A percentile compares a stretch with the other conserved stretches of the same genome.
Evolutionary conservation across 1,140 invertebrate genomes (phyloP).

Genomic region (Akabosia matsudoensis): DNA sequence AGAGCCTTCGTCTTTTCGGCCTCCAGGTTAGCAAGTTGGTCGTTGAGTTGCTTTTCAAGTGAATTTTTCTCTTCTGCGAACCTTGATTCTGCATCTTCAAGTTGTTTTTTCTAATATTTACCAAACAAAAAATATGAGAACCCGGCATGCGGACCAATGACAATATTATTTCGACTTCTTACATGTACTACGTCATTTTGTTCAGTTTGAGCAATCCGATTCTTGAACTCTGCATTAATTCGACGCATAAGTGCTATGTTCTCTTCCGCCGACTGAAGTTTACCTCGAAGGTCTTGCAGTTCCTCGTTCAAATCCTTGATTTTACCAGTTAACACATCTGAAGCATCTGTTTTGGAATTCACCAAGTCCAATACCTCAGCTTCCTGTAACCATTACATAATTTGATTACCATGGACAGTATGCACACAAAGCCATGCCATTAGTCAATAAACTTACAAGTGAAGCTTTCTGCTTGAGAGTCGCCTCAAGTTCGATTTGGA

Average conservation of each 20-base stretch:
- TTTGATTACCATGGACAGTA: neutral
- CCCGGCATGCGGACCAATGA: neutral
- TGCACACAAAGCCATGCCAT: neutral
- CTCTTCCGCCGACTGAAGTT: constrained; percentile 7
- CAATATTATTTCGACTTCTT: neutral
- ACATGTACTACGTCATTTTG: neutral
- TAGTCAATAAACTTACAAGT: neutral
- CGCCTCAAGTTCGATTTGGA: neutral
- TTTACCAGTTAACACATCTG: neutral
- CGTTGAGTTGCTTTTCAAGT: constrained; percentile 51
- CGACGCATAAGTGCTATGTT: neutral
- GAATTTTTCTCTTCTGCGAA: constrained; percentile 48
- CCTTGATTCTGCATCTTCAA: constrained; percentile 49
- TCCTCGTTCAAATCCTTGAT: constrained; percentile 27
- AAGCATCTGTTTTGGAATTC: constrained; percentile 32
- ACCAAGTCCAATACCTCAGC: constrained; percentile 21
- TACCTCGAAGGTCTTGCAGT: constrained; percentile 25
- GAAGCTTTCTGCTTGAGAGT: neutral
- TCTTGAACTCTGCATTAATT: constrained; percentile 1
- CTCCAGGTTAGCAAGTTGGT: constrained; percentile 43
- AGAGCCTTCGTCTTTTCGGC: constrained; percentile 53
- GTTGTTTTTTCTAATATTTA: neutral
- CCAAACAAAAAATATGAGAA: neutral
- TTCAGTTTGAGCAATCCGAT: neutral
- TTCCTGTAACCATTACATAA: too few species aligned